phyloP scores from a whole-genome alignment of 92 coral and sea anemone genomes.

The Phenganax stokvisi region DNA sequence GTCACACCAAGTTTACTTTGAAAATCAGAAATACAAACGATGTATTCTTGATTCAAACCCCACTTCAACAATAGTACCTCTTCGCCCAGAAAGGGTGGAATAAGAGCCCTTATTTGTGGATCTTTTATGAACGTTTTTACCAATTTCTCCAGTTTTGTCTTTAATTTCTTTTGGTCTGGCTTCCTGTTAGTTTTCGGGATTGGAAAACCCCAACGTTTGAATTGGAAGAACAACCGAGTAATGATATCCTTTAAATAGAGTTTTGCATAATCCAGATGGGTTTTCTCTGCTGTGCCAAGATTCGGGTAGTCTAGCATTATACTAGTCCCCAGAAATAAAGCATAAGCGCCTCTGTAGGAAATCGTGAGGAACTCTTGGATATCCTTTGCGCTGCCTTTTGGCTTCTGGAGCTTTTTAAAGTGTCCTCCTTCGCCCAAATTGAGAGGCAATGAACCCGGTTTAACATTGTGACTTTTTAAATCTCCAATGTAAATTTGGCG shows the following conservation, averaged over 20 bases:
- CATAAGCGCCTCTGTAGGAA: conserved; percentile 24
- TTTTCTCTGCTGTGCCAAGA: background rate
- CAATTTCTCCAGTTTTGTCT: conserved; percentile 5
- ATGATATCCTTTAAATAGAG: background rate
- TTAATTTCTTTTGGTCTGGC: background rate
- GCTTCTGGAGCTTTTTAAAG: conserved; percentile 1
- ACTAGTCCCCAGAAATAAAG: conserved; percentile 17
- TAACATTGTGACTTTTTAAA: background rate
- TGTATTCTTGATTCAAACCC: conserved; percentile 11
- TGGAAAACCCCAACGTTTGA: conserved; percentile 1
- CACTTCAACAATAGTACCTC: conserved; percentile 13
- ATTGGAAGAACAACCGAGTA: background rate
- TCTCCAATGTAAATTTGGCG: conserved; percentile 2
- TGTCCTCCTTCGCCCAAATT: conserved; percentile 16
- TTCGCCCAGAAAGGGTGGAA: conserved; percentile 23
- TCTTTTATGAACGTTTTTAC: background rate
- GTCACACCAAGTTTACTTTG: background rate
- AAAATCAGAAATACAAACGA: background rate
- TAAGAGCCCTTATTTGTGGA: background rate
- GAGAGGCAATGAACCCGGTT: background rate
- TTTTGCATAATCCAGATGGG: background rate
- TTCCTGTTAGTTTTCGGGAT: background rate
- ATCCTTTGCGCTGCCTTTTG: conserved; percentile 8
- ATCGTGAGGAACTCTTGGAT: conserved; percentile 13
- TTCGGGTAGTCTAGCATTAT: background rate